Base-by-base conservation (phyloP, 1,140 invertebrate species). In the Oncopeltus fasciatus region DNA sequence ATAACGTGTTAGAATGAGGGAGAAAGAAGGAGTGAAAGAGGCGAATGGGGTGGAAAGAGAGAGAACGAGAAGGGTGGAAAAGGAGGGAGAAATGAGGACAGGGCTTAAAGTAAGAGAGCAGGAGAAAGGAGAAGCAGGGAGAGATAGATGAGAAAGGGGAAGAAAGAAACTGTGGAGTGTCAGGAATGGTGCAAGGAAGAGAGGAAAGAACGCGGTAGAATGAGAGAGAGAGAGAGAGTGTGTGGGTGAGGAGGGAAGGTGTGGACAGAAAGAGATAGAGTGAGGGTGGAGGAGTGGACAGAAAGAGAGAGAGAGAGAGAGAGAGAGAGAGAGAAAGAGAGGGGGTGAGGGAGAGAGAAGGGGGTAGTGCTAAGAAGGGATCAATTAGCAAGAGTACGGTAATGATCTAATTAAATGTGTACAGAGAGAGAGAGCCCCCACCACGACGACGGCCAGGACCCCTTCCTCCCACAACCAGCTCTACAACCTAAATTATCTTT, bases 391-490 rank as follows among this genome's bases (percentile, higher is more conserved):
- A 38, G 18, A 9, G 18, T 21, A 24, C 49, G 49, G 20, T 53
- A 53, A 53, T 53, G 49, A 53, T 53, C 49, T 53, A 53, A 53
- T 53, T 53, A 53, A 53, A 53, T 53, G 49, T 53, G 49, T 53
- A 53, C 49, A 53, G 21, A n/a, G 49, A n/a, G n/a, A n/a, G n/a
- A n/a, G n/a, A n/a, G n/a, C n/a, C n/a, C n/a, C n/a, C n/a, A n/a
- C n/a, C n/a, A n/a, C n/a, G n/a, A n/a, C n/a, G n/a, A n/a, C n/a
- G n/a, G n/a, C n/a, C n/a, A n/a, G n/a, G n/a, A n/a, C n/a, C 49
- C 49, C 21, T 24, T 21, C 47, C 49, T 49, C 1, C 49, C 26
- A 16, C 49, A 24, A 12, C 20, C 16, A 24, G 20, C 49, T 24
- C 49, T 26, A 24, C 24, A 18, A 16, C 49, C 26, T 21, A 24